A percentile compares a stretch with the other conserved stretches of the same genome.
Evolutionary conservation across 2,888 invertebrate genomes (phyloP).

Genomic region (Petrolisthes manimaculis): DNA sequence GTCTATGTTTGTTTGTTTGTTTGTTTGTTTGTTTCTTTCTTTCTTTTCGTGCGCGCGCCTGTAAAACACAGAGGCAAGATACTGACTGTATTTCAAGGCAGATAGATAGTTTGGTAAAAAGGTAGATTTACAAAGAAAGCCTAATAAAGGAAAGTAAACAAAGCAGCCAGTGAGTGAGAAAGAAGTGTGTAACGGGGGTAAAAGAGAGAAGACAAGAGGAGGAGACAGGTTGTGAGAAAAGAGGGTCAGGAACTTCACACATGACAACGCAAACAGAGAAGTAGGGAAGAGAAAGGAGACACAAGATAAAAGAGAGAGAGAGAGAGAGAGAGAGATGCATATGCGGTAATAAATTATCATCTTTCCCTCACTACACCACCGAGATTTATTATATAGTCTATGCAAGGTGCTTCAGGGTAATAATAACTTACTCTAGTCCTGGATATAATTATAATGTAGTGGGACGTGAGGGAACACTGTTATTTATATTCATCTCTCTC

Average conservation of each 20-base stretch:
- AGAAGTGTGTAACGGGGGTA: neutral
- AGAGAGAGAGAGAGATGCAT: neutral
- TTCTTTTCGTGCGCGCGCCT: too few relatives aligned
- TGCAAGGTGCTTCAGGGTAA: too few relatives aligned
- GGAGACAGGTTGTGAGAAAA: neutral
- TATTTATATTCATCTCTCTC: neutral
- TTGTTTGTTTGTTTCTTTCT: too few relatives aligned
- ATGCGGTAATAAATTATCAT: neutral
- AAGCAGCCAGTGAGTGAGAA: neutral
- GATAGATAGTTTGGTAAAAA: neutral
- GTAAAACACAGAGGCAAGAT: too few relatives aligned
- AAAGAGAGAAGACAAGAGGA: neutral
- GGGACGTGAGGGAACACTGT: neutral
- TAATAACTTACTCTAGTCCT: too few relatives aligned
- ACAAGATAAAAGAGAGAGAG: neutral
- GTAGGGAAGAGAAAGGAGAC: neutral
- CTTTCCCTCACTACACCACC: neutral
- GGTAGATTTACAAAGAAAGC: neutral
- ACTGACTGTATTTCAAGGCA: too few relatives aligned
- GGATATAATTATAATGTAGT: too few relatives aligned
- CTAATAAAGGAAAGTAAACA: neutral
- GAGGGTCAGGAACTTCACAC: neutral
- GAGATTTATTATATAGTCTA: too few relatives aligned
- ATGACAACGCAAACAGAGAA: neutral
- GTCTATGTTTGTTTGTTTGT: too few relatives aligned